Evolutionary conservation across 2,888 invertebrate genomes (phyloP), one percentile per base, ranked within the genome.

Genomic region (Nineta flava): DNA sequence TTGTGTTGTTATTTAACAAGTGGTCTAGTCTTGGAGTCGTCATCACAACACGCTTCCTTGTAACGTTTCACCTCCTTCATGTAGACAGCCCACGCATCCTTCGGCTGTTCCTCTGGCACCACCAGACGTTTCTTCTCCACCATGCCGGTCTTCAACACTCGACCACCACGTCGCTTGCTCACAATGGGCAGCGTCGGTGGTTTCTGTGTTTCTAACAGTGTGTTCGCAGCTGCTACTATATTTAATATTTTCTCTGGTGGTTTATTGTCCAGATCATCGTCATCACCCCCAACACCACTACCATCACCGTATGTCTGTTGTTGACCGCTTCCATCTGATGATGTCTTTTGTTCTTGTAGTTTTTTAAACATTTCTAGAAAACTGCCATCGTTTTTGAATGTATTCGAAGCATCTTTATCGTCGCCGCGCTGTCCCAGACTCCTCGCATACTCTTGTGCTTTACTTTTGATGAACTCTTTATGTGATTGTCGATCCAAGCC

Each of bases 1-100:
- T n/a, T n/a, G n/a, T n/a, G 19, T 4, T 35, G 35, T 74, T 79
- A 93, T 79, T 92, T 92, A 53, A 92, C 90, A 54, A 94, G 76
- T 9, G 92, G 91, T 58, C 93, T 76, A 44, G 88, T 91, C 68
- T 91, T 92, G 55, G 83, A 77, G 62, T 92, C 92, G 59, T 91
- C 90, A 65, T 92, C 90, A 66, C 93, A 93, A 54, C 88, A 88
- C 49, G 88, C 85, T 65, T 90, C 90, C 62, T 90, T 83, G 64
- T 93, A 94, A 62, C 87, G 86, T 62, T 88, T 85, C 15, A 94
- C 93, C 75, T 93, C 94, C 53, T 87, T 87, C 81, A 93, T 82
- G 63, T 94, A 94, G 21, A 90, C 75, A 0, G 91, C 85, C 93
- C 93, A 93, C 12, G 92, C 90, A 67, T 93, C 92, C 62, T 85